Conservation (phyloP, 1,140 invertebrate species). For the Proales similis region DNA sequence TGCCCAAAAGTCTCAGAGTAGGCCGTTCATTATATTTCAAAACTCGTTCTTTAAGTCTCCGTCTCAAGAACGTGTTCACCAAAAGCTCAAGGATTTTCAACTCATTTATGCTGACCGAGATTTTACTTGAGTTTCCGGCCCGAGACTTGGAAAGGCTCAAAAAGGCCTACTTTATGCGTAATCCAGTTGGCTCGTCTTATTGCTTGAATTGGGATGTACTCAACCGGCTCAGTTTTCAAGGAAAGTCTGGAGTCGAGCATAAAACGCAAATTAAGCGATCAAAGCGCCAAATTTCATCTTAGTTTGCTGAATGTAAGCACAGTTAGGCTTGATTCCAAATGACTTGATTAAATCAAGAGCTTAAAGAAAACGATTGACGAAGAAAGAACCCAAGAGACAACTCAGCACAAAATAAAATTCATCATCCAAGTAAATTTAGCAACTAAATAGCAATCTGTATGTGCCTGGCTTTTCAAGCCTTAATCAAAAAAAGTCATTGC, state of each 20-base stretch:
- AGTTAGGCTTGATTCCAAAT: neutral
- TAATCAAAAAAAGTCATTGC: conserved; percentile 6
- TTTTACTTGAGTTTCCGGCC: conserved; percentile 3
- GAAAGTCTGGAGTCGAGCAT: neutral
- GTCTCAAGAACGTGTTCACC: conserved; percentile 2
- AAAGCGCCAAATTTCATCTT: conserved; percentile 8
- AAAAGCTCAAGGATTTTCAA: conserved; percentile 34
- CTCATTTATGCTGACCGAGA: conserved; percentile 34
- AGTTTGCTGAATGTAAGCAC: conserved; percentile 23
- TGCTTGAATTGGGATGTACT: too few species aligned
- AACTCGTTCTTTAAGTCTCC: neutral
- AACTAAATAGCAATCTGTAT: neutral
- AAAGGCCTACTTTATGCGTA: conserved; percentile 35
- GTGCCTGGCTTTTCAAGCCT: neutral
- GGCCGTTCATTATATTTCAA: neutral
- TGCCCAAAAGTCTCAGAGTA: conserved; percentile 13
- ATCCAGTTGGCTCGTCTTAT: too few species aligned
- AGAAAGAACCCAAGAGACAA: too few species aligned
- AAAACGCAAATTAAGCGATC: conserved; percentile 1
- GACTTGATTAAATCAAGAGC: too few species aligned
- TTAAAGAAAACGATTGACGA: too few species aligned
- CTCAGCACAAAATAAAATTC: too few species aligned
- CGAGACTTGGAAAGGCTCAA: conserved; percentile 5
- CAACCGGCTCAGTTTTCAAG: too few species aligned
- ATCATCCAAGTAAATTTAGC: neutral